Evolutionary conservation across 2,797 vertebrate species (phyloP).

Genomic region (Megaceryle alcyon): DNA sequence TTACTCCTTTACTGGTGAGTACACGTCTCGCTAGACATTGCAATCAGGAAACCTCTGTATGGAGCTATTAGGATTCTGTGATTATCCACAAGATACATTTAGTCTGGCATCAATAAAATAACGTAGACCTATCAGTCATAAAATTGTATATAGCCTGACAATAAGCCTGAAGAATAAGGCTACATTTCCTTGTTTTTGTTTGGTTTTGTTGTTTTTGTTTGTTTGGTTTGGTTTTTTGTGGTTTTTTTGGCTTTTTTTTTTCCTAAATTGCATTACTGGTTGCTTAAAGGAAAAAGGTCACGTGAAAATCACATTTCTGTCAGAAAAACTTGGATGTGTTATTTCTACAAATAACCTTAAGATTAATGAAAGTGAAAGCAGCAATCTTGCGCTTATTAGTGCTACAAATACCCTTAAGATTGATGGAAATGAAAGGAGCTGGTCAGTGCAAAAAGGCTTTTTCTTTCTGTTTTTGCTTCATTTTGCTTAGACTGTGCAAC

Average conservation of each 20-base stretch:
- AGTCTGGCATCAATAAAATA: no score
- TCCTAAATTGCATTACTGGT: not conserved
- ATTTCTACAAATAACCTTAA: not conserved
- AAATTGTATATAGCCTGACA: not conserved
- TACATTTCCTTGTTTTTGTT: not conserved
- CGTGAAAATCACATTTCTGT: not conserved
- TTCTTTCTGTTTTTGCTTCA: not conserved
- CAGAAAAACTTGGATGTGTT: not conserved
- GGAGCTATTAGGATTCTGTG: not conserved
- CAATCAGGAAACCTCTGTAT: not conserved
- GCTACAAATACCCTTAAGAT: not conserved
- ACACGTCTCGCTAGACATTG: not conserved
- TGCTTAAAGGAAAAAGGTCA: not conserved
- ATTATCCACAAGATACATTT: not conserved
- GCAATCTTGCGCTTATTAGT: not conserved
- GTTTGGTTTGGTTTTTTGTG: no score
- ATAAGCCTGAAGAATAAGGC: not conserved
- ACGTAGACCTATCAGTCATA: not conserved
- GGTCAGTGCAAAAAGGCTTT: not conserved
- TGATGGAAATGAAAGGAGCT: constrained; percentile 12
- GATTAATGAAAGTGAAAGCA: constrained; percentile 10
- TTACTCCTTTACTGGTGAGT: not conserved
- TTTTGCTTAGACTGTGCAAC: not conserved
- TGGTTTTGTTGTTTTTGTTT: not conserved
- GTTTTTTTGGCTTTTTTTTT: not conserved